Evolutionary conservation across 2,888 invertebrate species (phyloP).

Genomic region (Heliconius erato): DNA sequence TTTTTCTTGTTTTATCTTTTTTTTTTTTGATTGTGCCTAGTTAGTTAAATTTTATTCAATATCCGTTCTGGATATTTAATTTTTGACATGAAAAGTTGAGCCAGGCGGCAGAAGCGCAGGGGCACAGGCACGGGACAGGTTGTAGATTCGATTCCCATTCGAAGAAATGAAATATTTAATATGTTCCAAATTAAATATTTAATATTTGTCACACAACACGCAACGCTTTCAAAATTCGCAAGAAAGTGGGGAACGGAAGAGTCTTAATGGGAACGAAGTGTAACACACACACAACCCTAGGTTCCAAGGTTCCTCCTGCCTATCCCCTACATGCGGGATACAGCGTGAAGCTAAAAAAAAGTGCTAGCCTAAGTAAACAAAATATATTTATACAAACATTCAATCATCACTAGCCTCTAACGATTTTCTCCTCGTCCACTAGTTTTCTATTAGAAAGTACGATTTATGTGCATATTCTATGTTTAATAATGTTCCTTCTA

Average conservation of each 20-base stretch:
- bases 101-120: too few species aligned
- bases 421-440: constrained; percentile 17
- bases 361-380: neutral
- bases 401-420: neutral
- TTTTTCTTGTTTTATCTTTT: too few species aligned
- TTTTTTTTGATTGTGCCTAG: too few species aligned
- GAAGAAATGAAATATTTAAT: too few species aligned
- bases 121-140: too few species aligned
- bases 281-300: neutral
- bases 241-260: neutral
- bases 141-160: too few species aligned
- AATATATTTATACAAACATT: neutral
- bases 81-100: too few species aligned
- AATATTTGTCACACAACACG: neutral
- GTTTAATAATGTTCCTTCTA: constrained; percentile 24
- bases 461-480: constrained; percentile 24
- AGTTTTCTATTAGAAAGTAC: constrained; percentile 28
- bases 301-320: neutral
- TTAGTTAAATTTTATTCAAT: too few species aligned
- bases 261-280: neutral
- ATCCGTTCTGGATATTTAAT: too few species aligned
- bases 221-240: neutral
- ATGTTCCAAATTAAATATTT: too few species aligned
- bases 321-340: neutral
- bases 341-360: neutral